Conservation (phyloP, 2,113 vertebrate species). For the Phaethornis superciliosus region DNA sequence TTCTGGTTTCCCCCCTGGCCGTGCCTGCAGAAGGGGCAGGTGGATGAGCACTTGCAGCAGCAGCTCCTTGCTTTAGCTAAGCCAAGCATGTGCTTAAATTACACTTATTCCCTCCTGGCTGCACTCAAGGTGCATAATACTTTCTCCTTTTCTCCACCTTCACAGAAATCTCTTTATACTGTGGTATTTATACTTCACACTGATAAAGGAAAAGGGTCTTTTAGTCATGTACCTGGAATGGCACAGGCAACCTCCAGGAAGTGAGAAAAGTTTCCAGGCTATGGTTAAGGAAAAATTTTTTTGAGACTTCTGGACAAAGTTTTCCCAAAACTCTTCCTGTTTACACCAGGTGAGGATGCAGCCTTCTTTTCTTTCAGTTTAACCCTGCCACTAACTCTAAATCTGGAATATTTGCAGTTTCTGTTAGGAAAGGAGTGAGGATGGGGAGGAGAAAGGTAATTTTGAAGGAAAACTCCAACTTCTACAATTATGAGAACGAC, state of each 20-base stretch:
- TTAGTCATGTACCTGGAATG: background rate
- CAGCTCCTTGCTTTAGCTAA: background rate
- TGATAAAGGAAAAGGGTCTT: background rate
- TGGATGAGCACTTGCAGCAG: rapidly evolving
- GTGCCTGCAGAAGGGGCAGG: rapidly evolving
- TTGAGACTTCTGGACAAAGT: background rate
- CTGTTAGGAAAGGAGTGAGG: background rate
- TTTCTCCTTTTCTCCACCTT: background rate
- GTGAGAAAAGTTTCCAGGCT: background rate
- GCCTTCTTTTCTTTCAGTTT: background rate
- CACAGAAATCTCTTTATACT: background rate
- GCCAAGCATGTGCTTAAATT: background rate
- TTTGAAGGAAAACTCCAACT: background rate
- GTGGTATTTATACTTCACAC: background rate
- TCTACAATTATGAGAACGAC: conserved; percentile 34
- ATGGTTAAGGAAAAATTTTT: background rate
- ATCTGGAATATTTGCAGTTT: background rate
- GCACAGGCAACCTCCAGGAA: background rate
- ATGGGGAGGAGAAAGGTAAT: background rate
- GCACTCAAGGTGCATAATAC: background rate
- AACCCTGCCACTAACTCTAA: background rate
- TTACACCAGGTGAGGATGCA: conserved; percentile 5
- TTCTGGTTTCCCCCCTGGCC: background rate
- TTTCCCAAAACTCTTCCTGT: conserved; percentile 34
- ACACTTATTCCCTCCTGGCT: background rate